Conservation (phyloP, 1,140 invertebrate genomes). For the Sitodiplosis mosellana region DNA sequence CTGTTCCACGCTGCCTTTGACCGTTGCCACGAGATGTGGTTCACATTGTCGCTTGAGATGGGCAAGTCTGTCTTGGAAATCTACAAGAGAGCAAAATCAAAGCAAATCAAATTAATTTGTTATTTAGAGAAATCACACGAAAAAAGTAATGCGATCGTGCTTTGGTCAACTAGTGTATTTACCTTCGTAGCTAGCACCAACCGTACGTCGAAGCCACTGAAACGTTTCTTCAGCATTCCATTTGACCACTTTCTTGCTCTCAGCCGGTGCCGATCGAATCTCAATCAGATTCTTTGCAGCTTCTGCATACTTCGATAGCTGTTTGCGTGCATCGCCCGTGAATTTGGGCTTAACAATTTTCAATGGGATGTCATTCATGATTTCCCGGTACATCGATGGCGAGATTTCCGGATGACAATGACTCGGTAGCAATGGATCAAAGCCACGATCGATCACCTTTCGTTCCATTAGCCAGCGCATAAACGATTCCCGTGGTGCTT, state of each 20-base stretch:
- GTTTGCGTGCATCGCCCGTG: constrained; percentile 89
- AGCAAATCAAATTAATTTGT: too few relatives aligned
- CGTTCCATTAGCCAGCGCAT: constrained; percentile 92
- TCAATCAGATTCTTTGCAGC: constrained; percentile 95
- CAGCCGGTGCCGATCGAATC: constrained; percentile 74
- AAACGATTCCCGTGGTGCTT: constrained; percentile 90
- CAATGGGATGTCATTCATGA: constrained; percentile 97
- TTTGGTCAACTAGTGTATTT: background rate
- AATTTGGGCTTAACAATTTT: constrained; percentile 89
- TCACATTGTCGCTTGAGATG: constrained; percentile 70
- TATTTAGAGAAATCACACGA: background rate
- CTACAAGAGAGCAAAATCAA: constrained; percentile 15
- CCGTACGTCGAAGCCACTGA: constrained; percentile 80
- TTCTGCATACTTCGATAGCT: constrained; percentile 85
- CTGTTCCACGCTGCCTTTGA: constrained; percentile 84
- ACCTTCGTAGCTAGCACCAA: constrained; percentile 81
- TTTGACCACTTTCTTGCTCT: constrained; percentile 91
- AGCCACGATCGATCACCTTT: constrained; percentile 75
- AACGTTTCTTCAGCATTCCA: constrained; percentile 98
- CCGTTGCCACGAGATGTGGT: constrained; percentile 83
- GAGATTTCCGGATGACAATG: constrained; percentile 85
- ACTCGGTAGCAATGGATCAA: constrained; percentile 77
- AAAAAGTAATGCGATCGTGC: background rate
- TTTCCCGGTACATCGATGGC: constrained; percentile 88
- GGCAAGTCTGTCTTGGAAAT: constrained; percentile 64